Evolutionary conservation across 2,113 vertebrate species (phyloP), one percentile per base, ranked within the genome.

Genomic region (Takifugu bimaculatus): DNA sequence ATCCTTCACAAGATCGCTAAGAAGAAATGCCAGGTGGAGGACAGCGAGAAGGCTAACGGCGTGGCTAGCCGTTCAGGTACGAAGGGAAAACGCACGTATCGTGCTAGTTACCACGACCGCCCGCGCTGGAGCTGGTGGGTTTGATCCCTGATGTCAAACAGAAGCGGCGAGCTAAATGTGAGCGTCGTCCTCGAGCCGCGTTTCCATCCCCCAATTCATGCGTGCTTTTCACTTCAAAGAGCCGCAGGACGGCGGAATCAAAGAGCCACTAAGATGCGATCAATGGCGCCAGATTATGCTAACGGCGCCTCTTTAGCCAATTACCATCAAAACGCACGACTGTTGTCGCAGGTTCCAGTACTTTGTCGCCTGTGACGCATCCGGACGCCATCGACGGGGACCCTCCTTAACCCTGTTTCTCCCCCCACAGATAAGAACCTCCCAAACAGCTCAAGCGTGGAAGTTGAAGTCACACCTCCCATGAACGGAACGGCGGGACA

Each of bases 1-100:
- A 98, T 98, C 81, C 95, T 99, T 58, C 95, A 99, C 83, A 99
- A 98, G 91, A 97, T 99, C 0, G 96, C 97, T 65, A 99, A 99
- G 91, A 98, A 96, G 92, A 99, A 97, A 85, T 97, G 95, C 81
- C 95, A 97, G 68, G 95, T 94, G 66, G 96, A 97, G 70, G 96
- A 99, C 74, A 92, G 92, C 3, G 95, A 95, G 83, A 93, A 92
- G 70, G 92, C 93, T 64, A 98, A 97, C 14, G 95, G 94, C 59
- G 92, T 93, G 9, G 89, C 93, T 57, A 95, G 92, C 72, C 92
- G 91, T 0, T 73, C 90, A 72, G 96, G 96, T 98, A 80, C 90
- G 91, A 88, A 45, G 11, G 45, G 45, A 47, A 47, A 47, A 47
- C 5, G 4, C 45, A 47, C 15, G 1, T 47, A 1, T 1, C 5